phyloP scores from a whole-genome alignment of 2,888 invertebrate species.

The Drosophila nr. fundita region DNA sequence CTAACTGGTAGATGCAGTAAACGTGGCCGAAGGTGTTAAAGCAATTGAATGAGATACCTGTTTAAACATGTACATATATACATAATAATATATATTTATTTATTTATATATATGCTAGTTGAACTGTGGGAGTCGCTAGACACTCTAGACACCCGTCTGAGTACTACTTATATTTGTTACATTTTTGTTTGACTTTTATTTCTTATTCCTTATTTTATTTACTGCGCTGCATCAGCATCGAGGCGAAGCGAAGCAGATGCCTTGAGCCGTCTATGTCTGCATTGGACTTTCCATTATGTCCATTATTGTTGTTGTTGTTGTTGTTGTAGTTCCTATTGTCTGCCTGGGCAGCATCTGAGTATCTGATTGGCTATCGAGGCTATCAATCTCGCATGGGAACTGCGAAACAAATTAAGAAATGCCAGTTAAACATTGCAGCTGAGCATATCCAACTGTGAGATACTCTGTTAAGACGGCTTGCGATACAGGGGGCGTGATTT shows the following conservation, averaged over 20 bases:
- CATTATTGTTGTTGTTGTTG: neutral
- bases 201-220: constrained; percentile 47
- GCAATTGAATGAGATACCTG: constrained; percentile 34
- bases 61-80: neutral
- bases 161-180: constrained; percentile 29
- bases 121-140: constrained; percentile 20
- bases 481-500: neutral
- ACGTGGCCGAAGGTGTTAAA: constrained; percentile 47
- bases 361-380: constrained; percentile 44
- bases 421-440: neutral
- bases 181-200: constrained; percentile 36
- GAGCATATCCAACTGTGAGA: neutral
- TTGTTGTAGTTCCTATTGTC: constrained; percentile 17
- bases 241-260: neutral
- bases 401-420: neutral
- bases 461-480: neutral
- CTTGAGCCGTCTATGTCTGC: neutral
- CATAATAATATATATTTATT: neutral
- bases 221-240: neutral
- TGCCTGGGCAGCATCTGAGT: constrained; percentile 27
- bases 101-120: neutral
- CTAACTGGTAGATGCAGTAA: constrained; percentile 18
- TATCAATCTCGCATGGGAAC: constrained; percentile 23
- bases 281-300: constrained; percentile 3
- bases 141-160: constrained; percentile 29